Conservation (phyloP, 2,888 invertebrate species). For the Chalcis sispes region DNA sequence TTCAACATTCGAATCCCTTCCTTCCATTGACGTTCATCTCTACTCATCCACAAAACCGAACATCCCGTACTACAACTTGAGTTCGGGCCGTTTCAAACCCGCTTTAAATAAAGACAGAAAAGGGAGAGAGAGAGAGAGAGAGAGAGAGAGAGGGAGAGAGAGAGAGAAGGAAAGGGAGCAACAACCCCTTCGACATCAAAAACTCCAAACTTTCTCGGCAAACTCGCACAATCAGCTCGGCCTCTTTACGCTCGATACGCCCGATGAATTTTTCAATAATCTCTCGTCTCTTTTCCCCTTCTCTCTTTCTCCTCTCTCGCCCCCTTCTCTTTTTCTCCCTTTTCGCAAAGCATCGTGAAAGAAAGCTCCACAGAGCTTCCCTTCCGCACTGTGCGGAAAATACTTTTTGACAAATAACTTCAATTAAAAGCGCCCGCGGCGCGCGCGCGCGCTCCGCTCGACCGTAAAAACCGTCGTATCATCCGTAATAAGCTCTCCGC, state of each 20-base stretch:
- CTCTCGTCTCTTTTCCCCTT: neutral
- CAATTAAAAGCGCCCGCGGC: conserved; percentile 52
- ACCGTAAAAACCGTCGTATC: conserved; percentile 51
- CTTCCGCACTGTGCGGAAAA: no score
- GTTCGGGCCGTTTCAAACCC: conserved; percentile 12
- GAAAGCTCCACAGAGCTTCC: no score
- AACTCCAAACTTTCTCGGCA: conserved; percentile 10
- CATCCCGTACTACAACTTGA: neutral
- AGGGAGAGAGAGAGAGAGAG: neutral
- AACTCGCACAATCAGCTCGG: conserved; percentile 4
- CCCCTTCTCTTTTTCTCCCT: no score
- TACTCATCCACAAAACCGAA: neutral
- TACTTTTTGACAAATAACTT: conserved; percentile 53
- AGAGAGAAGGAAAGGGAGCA: neutral
- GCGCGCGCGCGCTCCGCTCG: neutral
- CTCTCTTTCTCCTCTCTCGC: neutral
- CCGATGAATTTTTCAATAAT: conserved; percentile 52
- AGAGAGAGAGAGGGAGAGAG: neutral
- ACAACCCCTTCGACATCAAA: neutral
- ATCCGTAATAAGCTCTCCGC: conserved; percentile 48
- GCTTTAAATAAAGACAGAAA: conserved; percentile 14
- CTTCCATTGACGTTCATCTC: neutral
- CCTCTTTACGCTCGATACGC: conserved; percentile 14
- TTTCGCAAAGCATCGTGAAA: no score
- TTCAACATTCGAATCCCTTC: neutral